phyloP scores from a whole-genome alignment of 2,888 invertebrate species.

The Baccha elongata region DNA sequence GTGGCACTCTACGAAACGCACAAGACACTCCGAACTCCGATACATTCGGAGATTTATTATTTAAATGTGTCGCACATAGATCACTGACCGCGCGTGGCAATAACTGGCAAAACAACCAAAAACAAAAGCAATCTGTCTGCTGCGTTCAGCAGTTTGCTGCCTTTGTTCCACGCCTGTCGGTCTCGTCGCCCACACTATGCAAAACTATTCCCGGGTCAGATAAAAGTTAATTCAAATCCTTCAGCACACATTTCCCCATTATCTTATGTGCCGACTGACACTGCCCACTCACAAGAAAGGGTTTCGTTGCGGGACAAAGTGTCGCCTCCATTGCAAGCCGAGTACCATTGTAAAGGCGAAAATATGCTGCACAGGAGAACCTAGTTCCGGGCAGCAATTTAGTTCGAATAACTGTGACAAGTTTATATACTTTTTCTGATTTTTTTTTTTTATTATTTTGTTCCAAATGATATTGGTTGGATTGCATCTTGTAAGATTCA shows the following conservation, averaged over 20 bases:
- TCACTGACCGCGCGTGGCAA: slow-evolving; percentile 60
- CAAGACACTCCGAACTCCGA: slow-evolving; percentile 42
- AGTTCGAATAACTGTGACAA: slow-evolving; percentile 67
- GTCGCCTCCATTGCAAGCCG: slow-evolving; percentile 28
- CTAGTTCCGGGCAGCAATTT: slow-evolving; percentile 50
- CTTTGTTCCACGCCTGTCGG: slow-evolving; percentile 59
- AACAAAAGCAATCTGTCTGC: slow-evolving; percentile 58
- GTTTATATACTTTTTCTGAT: slow-evolving; percentile 49
- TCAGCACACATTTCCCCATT: slow-evolving; percentile 33
- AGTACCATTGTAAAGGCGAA: not conserved
- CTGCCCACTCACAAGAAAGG: slow-evolving; percentile 54
- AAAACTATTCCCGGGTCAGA: slow-evolving; percentile 68
- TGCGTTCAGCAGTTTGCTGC: slow-evolving; percentile 39
- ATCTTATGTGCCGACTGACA: slow-evolving; percentile 32
- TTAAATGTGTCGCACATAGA: slow-evolving; percentile 70
- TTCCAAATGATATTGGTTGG: slow-evolving; percentile 14
- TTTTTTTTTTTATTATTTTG: slow-evolving; percentile 38
- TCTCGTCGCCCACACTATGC: slow-evolving; percentile 62
- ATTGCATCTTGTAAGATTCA: not conserved
- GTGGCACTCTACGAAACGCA: slow-evolving; percentile 63
- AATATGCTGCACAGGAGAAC: not conserved
- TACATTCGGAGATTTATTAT: slow-evolving; percentile 70
- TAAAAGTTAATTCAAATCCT: slow-evolving; percentile 71
- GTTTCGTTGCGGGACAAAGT: slow-evolving; percentile 36
- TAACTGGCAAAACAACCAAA: slow-evolving; percentile 34